Conservation (phyloP, 2,888 invertebrate genomes). For the Mactromeris polynyma region DNA sequence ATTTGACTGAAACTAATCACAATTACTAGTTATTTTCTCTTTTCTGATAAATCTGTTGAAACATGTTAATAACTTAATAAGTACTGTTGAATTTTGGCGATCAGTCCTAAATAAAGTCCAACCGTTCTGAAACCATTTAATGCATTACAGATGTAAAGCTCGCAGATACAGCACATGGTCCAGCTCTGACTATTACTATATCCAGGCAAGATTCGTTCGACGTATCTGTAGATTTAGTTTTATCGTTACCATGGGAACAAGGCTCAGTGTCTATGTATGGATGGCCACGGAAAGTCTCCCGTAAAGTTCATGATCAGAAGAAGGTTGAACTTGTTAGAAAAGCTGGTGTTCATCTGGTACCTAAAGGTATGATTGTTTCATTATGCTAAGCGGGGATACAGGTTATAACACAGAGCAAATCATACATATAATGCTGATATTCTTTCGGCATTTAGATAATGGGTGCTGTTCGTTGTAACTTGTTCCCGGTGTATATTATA, state of each 20-base stretch:
- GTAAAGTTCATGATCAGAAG: constrained; percentile 11
- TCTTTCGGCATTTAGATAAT: no score
- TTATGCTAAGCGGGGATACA: no score
- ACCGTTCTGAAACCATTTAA: background rate
- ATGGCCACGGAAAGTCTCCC: constrained; percentile 31
- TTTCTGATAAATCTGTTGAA: no score
- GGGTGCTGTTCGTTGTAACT: no score
- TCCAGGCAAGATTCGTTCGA: background rate
- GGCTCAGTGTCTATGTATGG: background rate
- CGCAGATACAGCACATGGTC: constrained; percentile 21
- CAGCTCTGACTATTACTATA: constrained; percentile 34
- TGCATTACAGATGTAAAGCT: constrained; percentile 20
- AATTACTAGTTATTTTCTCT: no score
- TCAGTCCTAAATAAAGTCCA: no score
- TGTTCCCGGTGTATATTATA: no score
- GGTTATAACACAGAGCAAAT: no score
- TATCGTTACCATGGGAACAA: constrained; percentile 19
- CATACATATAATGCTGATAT: no score
- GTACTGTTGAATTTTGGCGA: no score
- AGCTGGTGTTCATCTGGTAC: constrained; percentile 25
- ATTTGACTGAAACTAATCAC: no score
- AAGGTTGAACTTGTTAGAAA: constrained; percentile 21
- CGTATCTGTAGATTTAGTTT: constrained; percentile 31
- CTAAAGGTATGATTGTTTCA: background rate
- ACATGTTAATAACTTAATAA: no score